Evolutionary conservation across 2,888 invertebrate genomes (phyloP).

Genomic region (Ophioninae sp.): DNA sequence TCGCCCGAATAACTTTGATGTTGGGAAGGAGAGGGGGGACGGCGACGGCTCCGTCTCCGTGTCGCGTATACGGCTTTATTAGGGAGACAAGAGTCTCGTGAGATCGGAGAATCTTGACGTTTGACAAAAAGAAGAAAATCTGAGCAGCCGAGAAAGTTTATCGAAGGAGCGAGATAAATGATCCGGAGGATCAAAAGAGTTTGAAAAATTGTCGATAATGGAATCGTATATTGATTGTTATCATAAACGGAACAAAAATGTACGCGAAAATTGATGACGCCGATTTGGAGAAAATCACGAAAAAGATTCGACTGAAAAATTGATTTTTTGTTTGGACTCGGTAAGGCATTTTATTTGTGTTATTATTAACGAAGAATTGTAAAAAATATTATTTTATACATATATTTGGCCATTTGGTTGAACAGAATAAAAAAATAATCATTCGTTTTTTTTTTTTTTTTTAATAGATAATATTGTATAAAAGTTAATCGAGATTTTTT

Average conservation of each 20-base stretch:
- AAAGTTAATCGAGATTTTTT: too few species aligned
- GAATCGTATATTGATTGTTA: not conserved
- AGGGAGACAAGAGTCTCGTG: conserved; percentile 10
- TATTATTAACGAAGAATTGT: too few species aligned
- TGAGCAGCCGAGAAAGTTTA: not conserved
- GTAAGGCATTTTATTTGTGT: too few species aligned
- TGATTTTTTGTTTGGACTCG: too few species aligned
- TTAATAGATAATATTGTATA: too few species aligned
- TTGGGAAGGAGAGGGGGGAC: too few species aligned
- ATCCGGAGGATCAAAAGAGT: not conserved
- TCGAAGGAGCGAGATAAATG: not conserved
- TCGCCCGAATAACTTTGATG: too few species aligned
- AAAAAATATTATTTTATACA: too few species aligned
- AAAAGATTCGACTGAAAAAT: not conserved
- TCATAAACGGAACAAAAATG: not conserved
- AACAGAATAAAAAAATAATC: too few species aligned
- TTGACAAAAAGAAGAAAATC: conserved; percentile 14
- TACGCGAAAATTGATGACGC: not conserved
- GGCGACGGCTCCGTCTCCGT: not conserved
- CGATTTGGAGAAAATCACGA: not conserved
- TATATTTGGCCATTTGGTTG: too few species aligned
- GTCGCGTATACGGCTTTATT: not conserved
- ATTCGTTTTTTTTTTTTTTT: too few species aligned
- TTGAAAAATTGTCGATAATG: not conserved
- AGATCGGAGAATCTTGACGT: not conserved